Evolutionary conservation across 2,888 invertebrate species (phyloP), one percentile per base, ranked within the genome.

Genomic region (Drosophila birchii): DNA sequence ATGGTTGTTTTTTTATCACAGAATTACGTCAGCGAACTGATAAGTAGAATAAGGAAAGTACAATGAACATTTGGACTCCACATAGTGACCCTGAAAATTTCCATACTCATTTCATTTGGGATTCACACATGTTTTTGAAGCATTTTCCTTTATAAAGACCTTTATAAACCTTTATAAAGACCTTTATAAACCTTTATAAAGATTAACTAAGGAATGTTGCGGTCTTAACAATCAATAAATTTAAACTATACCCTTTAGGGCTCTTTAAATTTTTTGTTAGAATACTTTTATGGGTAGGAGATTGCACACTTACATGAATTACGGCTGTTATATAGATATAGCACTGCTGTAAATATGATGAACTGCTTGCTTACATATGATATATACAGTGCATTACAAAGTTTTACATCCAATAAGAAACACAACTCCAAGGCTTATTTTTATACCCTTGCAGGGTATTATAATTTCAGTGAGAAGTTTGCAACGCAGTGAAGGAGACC

Each of bases 201-300:
- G 9, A 51, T 3, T 34, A 14, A 14, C 5, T 18, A 14, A 51
- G 14, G 8, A 16, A 51, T 20, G 20, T 5, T 16, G 34, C 5
- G 5, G 12, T 5, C 14, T 14, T 14, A 51, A 8, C 14, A 11
- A 51, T 34, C 14, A 11, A 51, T 34, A 20, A 34, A 49, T 2
- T 5, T 34, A 2, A 34, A 20, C 18, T 49, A 8, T 18, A 12
- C 18, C 1, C 32, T 14, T 49, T 0, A 49, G 5, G 18, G 12
- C 14, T 32, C 18, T 12, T 4, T 14, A 0, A 49, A 32, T 4
- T 49, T 23, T 49, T 44, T n/a, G n/a, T 18, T 34, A 20, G 14
- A 18, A 49, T 49, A 49, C 49, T 18, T 32, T 49, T 49, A 49
- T 49, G 32, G 32, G 14, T 32, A 8, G 29, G 23, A 14, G 47